Percentiles rank a stretch among this genome's conserved stretches.
phyloP scores from a whole-genome alignment of 2,113 vertebrate genomes.

The Brachirus orientalis region DNA sequence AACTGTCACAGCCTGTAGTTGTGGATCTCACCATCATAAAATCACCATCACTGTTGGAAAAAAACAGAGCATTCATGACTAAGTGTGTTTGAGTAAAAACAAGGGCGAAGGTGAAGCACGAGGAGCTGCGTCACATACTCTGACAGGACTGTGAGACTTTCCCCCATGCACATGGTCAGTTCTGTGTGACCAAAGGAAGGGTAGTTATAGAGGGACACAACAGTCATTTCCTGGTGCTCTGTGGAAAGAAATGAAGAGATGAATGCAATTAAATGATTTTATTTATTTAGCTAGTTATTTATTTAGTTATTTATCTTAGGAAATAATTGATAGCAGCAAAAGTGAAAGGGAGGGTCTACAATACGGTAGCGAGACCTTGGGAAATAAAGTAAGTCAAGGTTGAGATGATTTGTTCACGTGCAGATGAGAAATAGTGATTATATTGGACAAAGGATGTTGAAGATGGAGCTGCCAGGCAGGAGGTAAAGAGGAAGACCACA shows the following conservation, averaged over 20 bases:
- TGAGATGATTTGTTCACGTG: too few relatives aligned
- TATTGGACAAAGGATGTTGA: too few relatives aligned
- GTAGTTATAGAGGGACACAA: slow-evolving; percentile 84
- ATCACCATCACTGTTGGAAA: slow-evolving; percentile 81
- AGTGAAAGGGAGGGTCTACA: too few relatives aligned
- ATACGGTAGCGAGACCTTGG: too few relatives aligned
- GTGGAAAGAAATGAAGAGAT: slow-evolving; percentile 20
- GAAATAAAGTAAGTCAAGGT: too few relatives aligned
- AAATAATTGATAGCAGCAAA: not conserved
- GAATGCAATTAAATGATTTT: not conserved
- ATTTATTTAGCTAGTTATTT: not conserved
- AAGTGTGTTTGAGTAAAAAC: not conserved
- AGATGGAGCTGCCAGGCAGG: too few relatives aligned
- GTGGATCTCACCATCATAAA: slow-evolving; percentile 84
- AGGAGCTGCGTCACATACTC: slow-evolving; percentile 79
- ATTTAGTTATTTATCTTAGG: not conserved
- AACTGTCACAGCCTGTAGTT: slow-evolving; percentile 78
- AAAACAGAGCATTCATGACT: not conserved
- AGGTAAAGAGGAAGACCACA: too few relatives aligned
- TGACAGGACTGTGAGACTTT: slow-evolving; percentile 81
- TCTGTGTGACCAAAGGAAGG: slow-evolving; percentile 58
- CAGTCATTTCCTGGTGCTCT: slow-evolving; percentile 65
- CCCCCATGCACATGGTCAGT: slow-evolving; percentile 80
- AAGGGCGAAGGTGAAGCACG: not conserved
- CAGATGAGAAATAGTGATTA: too few relatives aligned